Base-by-base conservation (phyloP, 2,113 vertebrate genomes). In the Zosterops borbonicus region DNA sequence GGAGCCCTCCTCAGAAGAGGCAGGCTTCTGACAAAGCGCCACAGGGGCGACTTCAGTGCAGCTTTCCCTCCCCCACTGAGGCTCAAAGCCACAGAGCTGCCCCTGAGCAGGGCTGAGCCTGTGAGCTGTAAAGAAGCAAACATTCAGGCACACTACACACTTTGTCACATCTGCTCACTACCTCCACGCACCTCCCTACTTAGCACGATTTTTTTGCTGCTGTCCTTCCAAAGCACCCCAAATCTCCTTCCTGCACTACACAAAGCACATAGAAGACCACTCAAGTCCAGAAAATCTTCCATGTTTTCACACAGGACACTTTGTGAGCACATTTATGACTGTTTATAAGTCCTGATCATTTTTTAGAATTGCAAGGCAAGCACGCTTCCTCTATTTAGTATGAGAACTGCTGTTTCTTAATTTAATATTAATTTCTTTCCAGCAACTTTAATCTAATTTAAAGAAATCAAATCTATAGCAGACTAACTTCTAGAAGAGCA, bases 21-120 rank as follows among this genome's bases (percentile, higher is more conserved):
- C 2, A 84, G 8, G 6, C 1, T 3, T 37, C 35, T 8, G 2
- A 56, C 12, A 87, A 64, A 81, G 12, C 55, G n/a, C 31, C 1
- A 3, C 28, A 69, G 55, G 8, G 8, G 27, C 3, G 3, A 69
- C 25, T 0, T 0, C 42, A 50, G 53, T 0, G 0, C 59, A 82
- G n/a, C 17, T 71, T 24, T 90, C 41, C 25, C 47, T 55, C 23
- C 15, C 12, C 2, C 46, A 24, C 29, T 23, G 46, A 0, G 3
- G 27, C 21, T 47, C 69, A 62, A 74, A 47, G 74, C 29, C 42
- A 49, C 11, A 4, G 1, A 29, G 44, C 0, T 2, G 0, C 14
- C 33, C 12, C 14, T 9, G 22, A 62, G n/a, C 41, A 70, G 28
- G 20, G 17, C 23, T 70, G 22, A 58, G 35, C 39, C 60, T 41